Evolutionary conservation across 2,888 invertebrate species (phyloP), one percentile per base, ranked within the genome.

Genomic region (Cotesia congregata): DNA sequence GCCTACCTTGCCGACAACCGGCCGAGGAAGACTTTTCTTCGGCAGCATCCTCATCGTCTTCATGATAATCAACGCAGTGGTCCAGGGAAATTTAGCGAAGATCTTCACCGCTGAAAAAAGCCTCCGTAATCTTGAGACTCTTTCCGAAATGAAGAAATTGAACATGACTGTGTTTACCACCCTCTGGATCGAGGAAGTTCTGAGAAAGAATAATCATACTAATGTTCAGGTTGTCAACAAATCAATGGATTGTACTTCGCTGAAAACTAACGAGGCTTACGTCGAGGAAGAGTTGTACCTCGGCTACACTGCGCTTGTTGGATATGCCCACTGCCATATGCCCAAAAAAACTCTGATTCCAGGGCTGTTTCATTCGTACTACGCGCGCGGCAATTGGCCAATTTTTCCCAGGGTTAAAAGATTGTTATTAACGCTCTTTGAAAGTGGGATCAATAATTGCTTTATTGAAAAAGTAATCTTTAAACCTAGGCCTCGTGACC

Each of bases 31-130:
- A 6, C 15, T 62, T 2, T 15, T 62, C 6, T 62, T 62, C 7
- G 62, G 62, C 62, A 20, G 62, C 62, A 20, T 62, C 9, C 20
- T 62, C 7, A 62, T 62, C 5, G 62, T 62, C 17, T 62, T 62
- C 6, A 17, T 62, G 20, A 17, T 62, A 62, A 17, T 62, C 6
- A 20, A 62, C 6, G 15, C 62, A 0, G 62, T 62, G 6, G 20
- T 62, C 15, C 62, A 62, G 9, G 62, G 62, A 5, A 62, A 62
- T 17, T 17, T 62, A 7, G 62, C 62, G 2, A 62, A 20, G 15
- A 62, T 62, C 12, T 62, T 62, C 7, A 62, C 62, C 6, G 6
- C 4, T 1, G 62, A 62, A 62, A 15, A 62, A 17, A 20, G 62
- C n/a, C 6, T 62, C 2, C 62, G 17, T 2, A 62, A 62, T 20